Evolutionary conservation across 2,113 vertebrate genomes (phyloP).

Genomic region (Phocoena sinus): DNA sequence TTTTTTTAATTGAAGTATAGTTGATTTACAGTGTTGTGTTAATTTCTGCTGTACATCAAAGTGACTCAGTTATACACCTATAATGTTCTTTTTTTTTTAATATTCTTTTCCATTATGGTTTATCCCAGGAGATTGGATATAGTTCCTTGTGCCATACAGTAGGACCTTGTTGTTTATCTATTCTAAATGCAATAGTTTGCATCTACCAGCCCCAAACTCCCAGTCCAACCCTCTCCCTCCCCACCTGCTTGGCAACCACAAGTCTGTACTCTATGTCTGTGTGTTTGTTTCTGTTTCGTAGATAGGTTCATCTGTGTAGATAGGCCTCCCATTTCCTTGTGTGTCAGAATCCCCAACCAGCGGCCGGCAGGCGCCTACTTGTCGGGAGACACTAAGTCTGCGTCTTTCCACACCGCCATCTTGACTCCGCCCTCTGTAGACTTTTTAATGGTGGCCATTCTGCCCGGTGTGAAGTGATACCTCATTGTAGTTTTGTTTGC

Average conservation of each 20-base stretch:
- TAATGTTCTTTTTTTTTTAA: neutral
- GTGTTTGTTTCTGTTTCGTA: neutral
- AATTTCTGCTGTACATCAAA: neutral
- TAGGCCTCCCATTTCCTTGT: too few species aligned
- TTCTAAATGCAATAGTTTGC: neutral
- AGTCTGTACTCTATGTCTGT: neutral
- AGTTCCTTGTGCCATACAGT: neutral
- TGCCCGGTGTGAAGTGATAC: neutral
- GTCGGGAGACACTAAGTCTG: too few species aligned
- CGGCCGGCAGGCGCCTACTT: too few species aligned
- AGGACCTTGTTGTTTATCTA: neutral
- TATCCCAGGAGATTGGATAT: neutral
- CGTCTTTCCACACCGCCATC: too few species aligned
- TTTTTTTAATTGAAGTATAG: neutral
- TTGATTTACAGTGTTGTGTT: neutral
- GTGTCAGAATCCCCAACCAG: too few species aligned
- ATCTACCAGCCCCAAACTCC: neutral
- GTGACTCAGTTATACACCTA: neutral
- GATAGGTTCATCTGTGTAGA: neutral
- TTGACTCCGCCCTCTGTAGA: neutral
- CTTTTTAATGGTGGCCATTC: neutral
- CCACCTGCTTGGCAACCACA: neutral
- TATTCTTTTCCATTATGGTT: neutral
- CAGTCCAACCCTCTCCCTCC: neutral
- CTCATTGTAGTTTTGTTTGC: neutral